Evolutionary conservation across 37 sponge, comb jelly and placozoan genomes (phyloP), one percentile per base, ranked within the genome.

Genomic region (Bolinopsis microptera): DNA sequence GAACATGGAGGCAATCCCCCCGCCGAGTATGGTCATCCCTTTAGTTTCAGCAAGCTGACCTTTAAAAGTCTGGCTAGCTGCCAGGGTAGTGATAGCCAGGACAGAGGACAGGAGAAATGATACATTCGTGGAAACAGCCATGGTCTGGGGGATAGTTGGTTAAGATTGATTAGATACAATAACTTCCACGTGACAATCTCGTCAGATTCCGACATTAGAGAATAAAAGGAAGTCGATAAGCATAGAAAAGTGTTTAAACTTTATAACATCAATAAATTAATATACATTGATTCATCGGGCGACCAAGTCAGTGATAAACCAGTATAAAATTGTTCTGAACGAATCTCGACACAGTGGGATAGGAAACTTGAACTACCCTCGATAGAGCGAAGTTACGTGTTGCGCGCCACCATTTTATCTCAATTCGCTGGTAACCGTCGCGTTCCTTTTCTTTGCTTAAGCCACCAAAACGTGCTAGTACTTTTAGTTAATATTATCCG

Each of bases 61-160:
- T 27, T 86, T 86, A 38, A 86, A 86, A 24, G 61, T 27, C 31
- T 86, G 90, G 35, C 90, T 86, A 3, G 90, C 90, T 41, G 90
- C 90, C 32, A 86, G 90, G 0, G 90, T 86, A 1, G 90, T 86
- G 24, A 86, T 38, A 39, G 90, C 41, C 90, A 86, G 31, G 13
- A 41, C 90, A 86, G 61, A 18, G 26, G 90, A 86, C n/a, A 86
- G 90, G n/a, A 39, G 30, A 35, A 86, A 38, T 0, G 90, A 86
- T 33, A 86, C 90, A 24, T 39, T 86, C 16, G 90, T 86, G 27
- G 34, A 35, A 41, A 86, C 61, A 41, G 90, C 61, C 90, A 86
- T 86, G 61, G 75, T 21, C 61, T 48, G 13, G 61, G 61, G 61
- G 5, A 48, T 5, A 48, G 13, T 48, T 13, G 61, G 61, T 48